Percentiles rank a stretch among this genome's conserved stretches.
phyloP scores from a whole-genome alignment of 1,140 invertebrate genomes.

The Lethrus apterus region DNA sequence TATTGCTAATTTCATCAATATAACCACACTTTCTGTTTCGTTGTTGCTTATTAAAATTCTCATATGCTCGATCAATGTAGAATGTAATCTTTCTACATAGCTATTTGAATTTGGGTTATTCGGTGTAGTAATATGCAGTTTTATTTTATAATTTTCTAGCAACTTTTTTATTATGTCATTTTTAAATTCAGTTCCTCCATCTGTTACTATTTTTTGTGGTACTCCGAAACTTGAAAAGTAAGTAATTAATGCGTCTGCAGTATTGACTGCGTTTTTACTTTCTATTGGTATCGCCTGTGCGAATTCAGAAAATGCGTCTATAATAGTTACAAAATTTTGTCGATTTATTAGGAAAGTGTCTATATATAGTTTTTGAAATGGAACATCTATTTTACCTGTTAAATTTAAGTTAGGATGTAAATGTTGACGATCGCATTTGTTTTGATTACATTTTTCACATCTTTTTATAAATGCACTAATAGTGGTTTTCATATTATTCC shows the following conservation, averaged over 20 bases:
- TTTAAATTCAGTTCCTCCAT: no score
- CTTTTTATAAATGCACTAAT: slow-evolving; percentile 10
- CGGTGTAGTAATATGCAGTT: no score
- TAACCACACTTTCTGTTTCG: no score
- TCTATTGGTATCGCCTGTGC: neutral
- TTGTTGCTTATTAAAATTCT: slow-evolving; percentile 15
- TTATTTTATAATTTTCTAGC: slow-evolving; percentile 10
- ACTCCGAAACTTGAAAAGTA: no score
- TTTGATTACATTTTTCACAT: slow-evolving; percentile 6
- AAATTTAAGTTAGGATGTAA: neutral
- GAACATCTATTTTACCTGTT: neutral
- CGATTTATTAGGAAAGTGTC: neutral
- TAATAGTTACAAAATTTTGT: slow-evolving; percentile 10
- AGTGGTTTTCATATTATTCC: slow-evolving; percentile 6
- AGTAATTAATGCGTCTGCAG: neutral
- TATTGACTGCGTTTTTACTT: slow-evolving; percentile 6
- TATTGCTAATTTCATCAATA: neutral
- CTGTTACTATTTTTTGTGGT: no score
- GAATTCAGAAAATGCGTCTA: slow-evolving; percentile 7
- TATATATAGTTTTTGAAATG: slow-evolving; percentile 2
- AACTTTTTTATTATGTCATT: slow-evolving; percentile 1
- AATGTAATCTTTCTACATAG: slow-evolving; percentile 9
- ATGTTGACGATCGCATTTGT: neutral
- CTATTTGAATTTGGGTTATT: slow-evolving; percentile 12
- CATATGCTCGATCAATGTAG: slow-evolving; percentile 11